A percentile compares a stretch with the other conserved stretches of the same genome.
These are phyloP conservation scores for Pseudomyrmex pallidus DNA, from an alignment of 1,140 invertebrate species.

Conservation along the genomic window DNA sequence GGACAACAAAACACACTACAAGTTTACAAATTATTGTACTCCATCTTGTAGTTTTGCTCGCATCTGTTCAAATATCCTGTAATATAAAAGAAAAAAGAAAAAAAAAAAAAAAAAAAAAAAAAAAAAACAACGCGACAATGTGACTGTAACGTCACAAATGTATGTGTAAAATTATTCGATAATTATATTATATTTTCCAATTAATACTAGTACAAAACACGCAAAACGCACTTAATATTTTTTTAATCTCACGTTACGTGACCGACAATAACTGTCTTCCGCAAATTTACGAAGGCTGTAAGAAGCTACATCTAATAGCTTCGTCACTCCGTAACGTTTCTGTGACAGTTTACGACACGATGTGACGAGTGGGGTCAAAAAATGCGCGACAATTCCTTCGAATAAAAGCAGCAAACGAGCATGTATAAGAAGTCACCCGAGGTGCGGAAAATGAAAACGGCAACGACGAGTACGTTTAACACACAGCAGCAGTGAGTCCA, in stretches of 20 bases:
- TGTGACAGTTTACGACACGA: slow-evolving; percentile 22
- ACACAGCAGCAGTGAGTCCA: slow-evolving; percentile 65
- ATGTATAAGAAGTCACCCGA: slow-evolving; percentile 41
- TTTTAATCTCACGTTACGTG: slow-evolving; percentile 6
- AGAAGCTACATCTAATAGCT: slow-evolving; percentile 40
- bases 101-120: no score
- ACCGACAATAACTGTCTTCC: slow-evolving; percentile 1
- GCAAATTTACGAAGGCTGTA: slow-evolving; percentile 35
- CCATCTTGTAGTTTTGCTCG: no score
- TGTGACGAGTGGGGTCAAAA: slow-evolving; percentile 44
- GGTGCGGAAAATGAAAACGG: slow-evolving; percentile 44
- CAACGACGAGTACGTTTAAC: slow-evolving; percentile 39
- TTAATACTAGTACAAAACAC: no score
- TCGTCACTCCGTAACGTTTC: slow-evolving; percentile 31
- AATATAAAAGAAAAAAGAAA: no score
- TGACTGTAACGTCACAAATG: no score
- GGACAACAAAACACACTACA: no score
- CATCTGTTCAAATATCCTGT: no score
- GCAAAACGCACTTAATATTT: no score
- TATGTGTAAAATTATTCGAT: no score
- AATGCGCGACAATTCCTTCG: slow-evolving; percentile 43
- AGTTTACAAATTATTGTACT: no score
- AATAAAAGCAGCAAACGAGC: slow-evolving; percentile 36
- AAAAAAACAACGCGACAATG: no score
- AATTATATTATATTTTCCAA: no score